phyloP scores from a whole-genome alignment of 1,140 invertebrate species.

The Ectropis grisescens region DNA sequence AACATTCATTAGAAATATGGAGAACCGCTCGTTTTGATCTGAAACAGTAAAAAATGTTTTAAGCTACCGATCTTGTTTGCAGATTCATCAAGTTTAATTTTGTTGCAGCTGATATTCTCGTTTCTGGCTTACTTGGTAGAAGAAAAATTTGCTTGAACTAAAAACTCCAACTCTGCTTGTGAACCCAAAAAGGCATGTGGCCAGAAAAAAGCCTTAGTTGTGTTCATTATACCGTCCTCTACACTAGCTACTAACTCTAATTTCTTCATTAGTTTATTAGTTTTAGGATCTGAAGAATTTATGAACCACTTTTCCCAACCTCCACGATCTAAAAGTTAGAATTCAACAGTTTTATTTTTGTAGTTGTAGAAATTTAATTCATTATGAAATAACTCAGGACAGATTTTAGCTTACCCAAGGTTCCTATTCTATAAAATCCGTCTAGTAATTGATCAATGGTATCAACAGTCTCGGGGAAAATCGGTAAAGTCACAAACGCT shows the following conservation, averaged over 20 bases:
- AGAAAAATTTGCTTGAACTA: constrained; percentile 78
- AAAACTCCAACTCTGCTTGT: constrained; percentile 75
- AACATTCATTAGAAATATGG: constrained; percentile 79
- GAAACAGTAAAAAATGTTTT: constrained; percentile 16
- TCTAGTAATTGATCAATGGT: constrained; percentile 72
- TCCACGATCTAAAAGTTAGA: constrained; percentile 69
- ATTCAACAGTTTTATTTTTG: not conserved
- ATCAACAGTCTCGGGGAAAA: constrained; percentile 78
- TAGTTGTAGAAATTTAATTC: not conserved
- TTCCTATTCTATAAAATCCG: constrained; percentile 73
- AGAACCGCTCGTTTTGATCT: constrained; percentile 74
- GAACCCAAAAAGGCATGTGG: constrained; percentile 81
- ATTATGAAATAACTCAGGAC: too few relatives aligned
- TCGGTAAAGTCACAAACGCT: constrained; percentile 82
- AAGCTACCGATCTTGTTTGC: too few relatives aligned
- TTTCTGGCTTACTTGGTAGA: constrained; percentile 24
- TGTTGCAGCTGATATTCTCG: too few relatives aligned
- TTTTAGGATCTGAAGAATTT: constrained; percentile 72
- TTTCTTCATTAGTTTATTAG: constrained; percentile 73
- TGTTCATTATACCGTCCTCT: constrained; percentile 76
- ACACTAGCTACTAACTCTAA: constrained; percentile 76
- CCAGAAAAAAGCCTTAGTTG: constrained; percentile 79
- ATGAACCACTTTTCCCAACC: constrained; percentile 79
- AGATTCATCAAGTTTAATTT: too few relatives aligned
- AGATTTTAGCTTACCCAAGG: constrained; percentile 73